Conservation (phyloP, 2,888 invertebrate species). For the Pimpla rufipes region DNA sequence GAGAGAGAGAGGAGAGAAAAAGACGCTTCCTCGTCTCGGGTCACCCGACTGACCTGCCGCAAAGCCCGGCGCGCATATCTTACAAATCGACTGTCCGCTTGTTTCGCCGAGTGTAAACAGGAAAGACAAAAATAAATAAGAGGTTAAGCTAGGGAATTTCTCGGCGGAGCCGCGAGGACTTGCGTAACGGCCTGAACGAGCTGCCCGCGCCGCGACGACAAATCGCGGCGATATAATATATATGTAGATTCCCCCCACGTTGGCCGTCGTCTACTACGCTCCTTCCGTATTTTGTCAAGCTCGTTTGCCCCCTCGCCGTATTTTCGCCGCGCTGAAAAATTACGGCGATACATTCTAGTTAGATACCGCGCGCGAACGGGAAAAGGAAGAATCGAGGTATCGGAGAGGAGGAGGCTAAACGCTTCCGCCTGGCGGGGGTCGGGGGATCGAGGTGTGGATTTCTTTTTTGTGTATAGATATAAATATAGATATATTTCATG, state of each 20-base stretch:
- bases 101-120: neutral
- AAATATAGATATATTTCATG: no score
- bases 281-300: slow-evolving; percentile 83
- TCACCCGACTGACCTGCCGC: slow-evolving; percentile 29
- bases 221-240: slow-evolving; percentile 40
- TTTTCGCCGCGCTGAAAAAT: slow-evolving; percentile 79
- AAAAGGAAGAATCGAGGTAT: neutral
- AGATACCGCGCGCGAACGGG: slow-evolving; percentile 69
- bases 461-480: neutral
- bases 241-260: slow-evolving; percentile 9
- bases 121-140: slow-evolving; percentile 21
- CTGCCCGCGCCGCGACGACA: slow-evolving; percentile 19
- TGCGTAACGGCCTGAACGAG: slow-evolving; percentile 7
- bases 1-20: slow-evolving; percentile 1
- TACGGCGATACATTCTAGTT: slow-evolving; percentile 83
- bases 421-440: neutral
- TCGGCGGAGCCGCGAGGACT: slow-evolving; percentile 2
- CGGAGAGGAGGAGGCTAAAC: neutral
- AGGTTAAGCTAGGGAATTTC: neutral
- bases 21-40: slow-evolving; percentile 1
- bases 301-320: slow-evolving; percentile 77
- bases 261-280: slow-evolving; percentile 18
- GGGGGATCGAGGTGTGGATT: neutral
- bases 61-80: slow-evolving; percentile 12
- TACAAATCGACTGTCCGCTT: slow-evolving; percentile 15